phyloP scores from a whole-genome alignment of 2,888 invertebrate species.

The Stomorhina lunata region DNA sequence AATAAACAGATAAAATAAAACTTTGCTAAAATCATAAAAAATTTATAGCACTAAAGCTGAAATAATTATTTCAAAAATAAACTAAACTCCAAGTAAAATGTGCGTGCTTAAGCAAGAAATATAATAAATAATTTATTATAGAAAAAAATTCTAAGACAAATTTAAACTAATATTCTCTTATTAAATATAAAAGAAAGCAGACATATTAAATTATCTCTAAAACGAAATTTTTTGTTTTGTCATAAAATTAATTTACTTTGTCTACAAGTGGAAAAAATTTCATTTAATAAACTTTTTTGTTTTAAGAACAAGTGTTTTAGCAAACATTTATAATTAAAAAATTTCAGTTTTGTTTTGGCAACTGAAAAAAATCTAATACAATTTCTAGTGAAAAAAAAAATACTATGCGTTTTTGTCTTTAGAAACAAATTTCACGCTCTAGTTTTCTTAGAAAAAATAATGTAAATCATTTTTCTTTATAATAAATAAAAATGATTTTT shows the following conservation, averaged over 20 bases:
- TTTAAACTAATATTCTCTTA: too few species aligned
- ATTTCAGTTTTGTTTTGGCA: constrained; percentile 4
- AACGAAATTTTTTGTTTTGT: too few species aligned
- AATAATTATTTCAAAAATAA: background rate
- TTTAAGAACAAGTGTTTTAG: constrained; percentile 12
- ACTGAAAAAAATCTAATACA: background rate
- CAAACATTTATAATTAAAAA: background rate
- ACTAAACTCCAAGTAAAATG: background rate
- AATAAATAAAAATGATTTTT: constrained; percentile 37
- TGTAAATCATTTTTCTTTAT: constrained; percentile 22
- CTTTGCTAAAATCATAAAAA: background rate
- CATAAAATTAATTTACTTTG: too few species aligned
- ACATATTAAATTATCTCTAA: too few species aligned
- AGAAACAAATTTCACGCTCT: constrained; percentile 58
- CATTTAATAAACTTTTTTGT: background rate
- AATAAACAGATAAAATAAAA: too few species aligned
- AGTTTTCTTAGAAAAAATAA: constrained; percentile 50
- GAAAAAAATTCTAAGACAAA: too few species aligned
- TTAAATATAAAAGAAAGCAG: too few species aligned
- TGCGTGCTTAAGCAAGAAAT: background rate
- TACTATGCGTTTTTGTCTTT: constrained; percentile 58
- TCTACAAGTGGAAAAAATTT: constrained; percentile 14
- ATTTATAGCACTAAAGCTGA: too few species aligned
- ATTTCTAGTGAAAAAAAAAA: background rate
- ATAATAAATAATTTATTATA: too few species aligned